Conservation (phyloP, 2,113 vertebrate genomes). For the Antigone vipio region DNA sequence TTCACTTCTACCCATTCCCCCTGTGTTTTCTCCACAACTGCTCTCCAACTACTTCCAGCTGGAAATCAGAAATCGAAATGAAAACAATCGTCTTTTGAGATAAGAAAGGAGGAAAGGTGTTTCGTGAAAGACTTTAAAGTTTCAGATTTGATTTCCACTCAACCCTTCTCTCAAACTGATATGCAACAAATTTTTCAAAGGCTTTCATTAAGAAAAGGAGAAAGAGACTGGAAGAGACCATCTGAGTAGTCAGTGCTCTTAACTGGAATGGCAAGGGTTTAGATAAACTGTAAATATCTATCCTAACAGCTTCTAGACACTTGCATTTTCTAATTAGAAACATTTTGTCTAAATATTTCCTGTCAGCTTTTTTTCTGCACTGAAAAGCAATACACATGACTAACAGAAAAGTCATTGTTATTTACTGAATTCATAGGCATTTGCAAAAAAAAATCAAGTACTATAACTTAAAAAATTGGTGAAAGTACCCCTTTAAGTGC, state of each 20-base stretch:
- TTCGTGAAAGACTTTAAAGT: background rate
- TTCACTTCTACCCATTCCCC: background rate
- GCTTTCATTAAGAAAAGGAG: background rate
- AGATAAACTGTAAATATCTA: background rate
- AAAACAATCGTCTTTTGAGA: background rate
- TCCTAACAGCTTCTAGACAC: background rate
- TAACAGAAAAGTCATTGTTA: background rate
- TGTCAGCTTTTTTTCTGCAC: background rate
- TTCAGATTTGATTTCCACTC: background rate
- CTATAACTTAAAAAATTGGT: background rate
- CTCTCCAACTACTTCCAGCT: background rate
- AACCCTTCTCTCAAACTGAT: background rate
- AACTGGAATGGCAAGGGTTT: background rate
- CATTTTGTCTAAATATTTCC: background rate
- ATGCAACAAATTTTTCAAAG: background rate
- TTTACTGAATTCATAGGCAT: background rate
- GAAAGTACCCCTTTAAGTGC: background rate
- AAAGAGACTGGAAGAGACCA: background rate
- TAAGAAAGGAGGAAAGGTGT: background rate
- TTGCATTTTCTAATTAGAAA: background rate
- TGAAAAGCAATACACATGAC: background rate
- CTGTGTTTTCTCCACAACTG: background rate
- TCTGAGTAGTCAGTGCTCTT: background rate
- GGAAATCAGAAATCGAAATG: background rate
- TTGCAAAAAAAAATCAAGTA: background rate